These are phyloP conservation scores for Poecile montanus DNA, from an alignment of 2,797 vertebrate species.

Conservation along the genomic window DNA sequence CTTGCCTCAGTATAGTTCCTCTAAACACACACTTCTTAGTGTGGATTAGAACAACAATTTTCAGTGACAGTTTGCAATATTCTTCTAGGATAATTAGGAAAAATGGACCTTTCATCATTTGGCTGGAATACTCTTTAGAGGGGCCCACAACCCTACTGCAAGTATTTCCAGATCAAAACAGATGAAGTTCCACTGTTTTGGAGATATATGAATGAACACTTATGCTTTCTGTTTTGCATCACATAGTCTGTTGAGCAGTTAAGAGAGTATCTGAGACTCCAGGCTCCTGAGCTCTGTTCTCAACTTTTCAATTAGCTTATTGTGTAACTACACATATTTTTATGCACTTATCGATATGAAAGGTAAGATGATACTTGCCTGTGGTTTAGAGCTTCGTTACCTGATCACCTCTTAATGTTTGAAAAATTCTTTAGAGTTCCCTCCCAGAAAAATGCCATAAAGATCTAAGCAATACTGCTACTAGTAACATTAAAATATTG, in stretches of 20 bases:
- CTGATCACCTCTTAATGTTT: neutral
- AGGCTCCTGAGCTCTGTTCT: neutral
- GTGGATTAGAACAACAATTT: neutral
- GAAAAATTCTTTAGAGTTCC: neutral
- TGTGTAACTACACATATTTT: neutral
- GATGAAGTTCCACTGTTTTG: neutral
- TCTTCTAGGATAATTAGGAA: neutral
- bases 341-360: neutral
- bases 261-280: neutral
- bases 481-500: neutral
- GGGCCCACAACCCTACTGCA: neutral
- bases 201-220: neutral
- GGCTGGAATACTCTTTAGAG: neutral
- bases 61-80: neutral
- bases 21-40: neutral
- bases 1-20: neutral
- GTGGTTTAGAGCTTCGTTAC: neutral
- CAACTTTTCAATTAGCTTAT: neutral
- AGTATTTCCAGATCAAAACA: neutral
- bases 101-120: neutral
- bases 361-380: neutral
- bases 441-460: neutral
- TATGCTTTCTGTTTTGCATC: neutral
- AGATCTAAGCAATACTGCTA: neutral
- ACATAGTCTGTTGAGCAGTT: neutral